Percentiles rank a stretch among this genome's conserved stretches.
Conservation (phyloP, 2,888 invertebrate species). For the Phaedon cochleariae region DNA sequence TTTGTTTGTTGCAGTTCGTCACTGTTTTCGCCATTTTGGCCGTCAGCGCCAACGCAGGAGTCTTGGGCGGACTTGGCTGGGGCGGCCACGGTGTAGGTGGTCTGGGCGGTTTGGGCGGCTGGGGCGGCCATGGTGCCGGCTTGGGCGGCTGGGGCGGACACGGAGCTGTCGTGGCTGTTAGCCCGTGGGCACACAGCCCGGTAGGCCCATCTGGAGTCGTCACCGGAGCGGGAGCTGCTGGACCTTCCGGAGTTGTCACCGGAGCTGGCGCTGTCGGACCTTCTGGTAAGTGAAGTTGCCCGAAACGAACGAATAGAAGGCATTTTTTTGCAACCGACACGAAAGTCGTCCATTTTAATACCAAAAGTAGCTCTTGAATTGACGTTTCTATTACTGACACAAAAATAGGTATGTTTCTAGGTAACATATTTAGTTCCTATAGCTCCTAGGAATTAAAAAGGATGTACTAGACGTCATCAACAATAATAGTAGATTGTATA, state of each 20-base stretch:
- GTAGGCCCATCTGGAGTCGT: constrained; percentile 27
- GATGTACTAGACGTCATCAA: too few relatives aligned
- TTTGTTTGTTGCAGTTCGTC: not conserved
- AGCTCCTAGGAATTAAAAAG: too few relatives aligned
- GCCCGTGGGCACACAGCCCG: constrained; percentile 19
- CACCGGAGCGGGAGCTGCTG: constrained; percentile 24
- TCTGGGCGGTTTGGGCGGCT: not conserved
- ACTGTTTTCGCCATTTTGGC: not conserved
- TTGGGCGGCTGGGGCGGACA: constrained; percentile 4
- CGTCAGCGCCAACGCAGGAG: not conserved
- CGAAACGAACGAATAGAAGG: not conserved
- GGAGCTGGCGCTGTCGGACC: constrained; percentile 26
- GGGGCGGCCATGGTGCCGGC: not conserved
- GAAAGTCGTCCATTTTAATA: not conserved
- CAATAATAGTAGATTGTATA: too few relatives aligned
- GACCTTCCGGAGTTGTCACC: constrained; percentile 21
- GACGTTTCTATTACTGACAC: too few relatives aligned
- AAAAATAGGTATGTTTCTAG: too few relatives aligned
- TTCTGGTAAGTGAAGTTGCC: constrained; percentile 9
- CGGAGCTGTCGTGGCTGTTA: constrained; percentile 10
- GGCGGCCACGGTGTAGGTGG: not conserved
- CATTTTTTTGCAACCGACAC: too few relatives aligned
- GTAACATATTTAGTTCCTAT: too few relatives aligned
- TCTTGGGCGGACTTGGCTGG: constrained; percentile 4
- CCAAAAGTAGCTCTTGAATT: too few relatives aligned